These are phyloP conservation scores for Julus scanicus DNA, from an alignment of 2,888 invertebrate genomes.

Conservation along the genomic window DNA sequence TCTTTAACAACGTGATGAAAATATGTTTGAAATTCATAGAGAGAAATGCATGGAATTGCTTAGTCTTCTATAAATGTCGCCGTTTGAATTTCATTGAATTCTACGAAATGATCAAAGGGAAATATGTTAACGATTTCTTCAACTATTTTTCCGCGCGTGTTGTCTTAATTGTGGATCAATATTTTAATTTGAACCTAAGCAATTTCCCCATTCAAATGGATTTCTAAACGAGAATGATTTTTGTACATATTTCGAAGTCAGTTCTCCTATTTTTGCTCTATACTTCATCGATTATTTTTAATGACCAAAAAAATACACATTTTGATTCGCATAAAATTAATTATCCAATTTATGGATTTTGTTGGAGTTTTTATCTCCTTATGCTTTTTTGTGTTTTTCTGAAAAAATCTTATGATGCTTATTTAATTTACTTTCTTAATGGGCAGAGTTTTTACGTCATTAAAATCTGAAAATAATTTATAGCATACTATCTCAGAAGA, in stretches of 20 bases:
- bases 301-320: background rate
- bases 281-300: background rate
- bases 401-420: background rate
- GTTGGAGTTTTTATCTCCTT: background rate
- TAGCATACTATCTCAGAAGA: too few relatives aligned
- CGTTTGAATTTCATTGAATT: background rate
- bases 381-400: background rate
- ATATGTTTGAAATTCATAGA: background rate
- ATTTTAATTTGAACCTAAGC: background rate
- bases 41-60: background rate
- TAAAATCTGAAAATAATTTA: too few relatives aligned
- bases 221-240: too few relatives aligned
- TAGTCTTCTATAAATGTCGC: background rate
- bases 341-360: background rate
- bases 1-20: too few relatives aligned
- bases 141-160: background rate
- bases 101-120: background rate
- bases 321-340: background rate
- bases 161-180: conserved; percentile 26
- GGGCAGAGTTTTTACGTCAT: background rate
- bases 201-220: too few relatives aligned
- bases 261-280: background rate
- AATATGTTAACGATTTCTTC: background rate
- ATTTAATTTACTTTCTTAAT: background rate
- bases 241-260: background rate